Evolutionary conservation across 2,888 invertebrate genomes (phyloP), one percentile per base, ranked within the genome.

Genomic region (Conus canariensis): DNA sequence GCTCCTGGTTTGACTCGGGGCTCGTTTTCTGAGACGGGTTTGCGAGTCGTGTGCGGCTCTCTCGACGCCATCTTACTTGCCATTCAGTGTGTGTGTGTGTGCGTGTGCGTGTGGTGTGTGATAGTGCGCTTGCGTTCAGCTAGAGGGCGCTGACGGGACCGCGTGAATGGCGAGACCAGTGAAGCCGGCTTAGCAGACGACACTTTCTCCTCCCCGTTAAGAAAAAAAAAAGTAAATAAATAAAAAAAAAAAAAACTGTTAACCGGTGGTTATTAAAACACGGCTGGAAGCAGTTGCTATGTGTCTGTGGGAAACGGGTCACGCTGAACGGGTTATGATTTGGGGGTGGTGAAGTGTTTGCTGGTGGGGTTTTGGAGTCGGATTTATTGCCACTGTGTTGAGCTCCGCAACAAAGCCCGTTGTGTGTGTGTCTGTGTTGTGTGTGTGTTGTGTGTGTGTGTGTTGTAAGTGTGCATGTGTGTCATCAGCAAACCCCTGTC

Each of bases 51-150:
- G 70, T 60, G 82, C 12, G 77, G 10, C 77, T 82, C 88, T 88
- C 56, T 88, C 58, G 88, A 82, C 88, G 88, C 88, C 88, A 88
- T 88, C 80, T 88, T 88, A 77, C 77, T 88, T 80, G 60, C 58
- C 64, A 83, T 56, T 83, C 82, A 58, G 22, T 58, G 8, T 19
- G 10, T 80, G 45, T 16, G 82, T 22, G 87, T 77, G 88, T 82
- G 80, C 22, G 60, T 64, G 25, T 74, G 60, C 25, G 77, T 70
- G n/a, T 59, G 88, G 74, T 80, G 77, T 77, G 88, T 82, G 80
- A 10, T 70, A 30, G 25, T 88, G 30, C 58, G 88, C 59, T 19
- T 59, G 88, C 83, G 88, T 60, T 88, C 67, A 83, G 64, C 88
- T 59, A 88, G 88, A 83, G 88, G 88, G 88, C 88, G 88, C 88